Evolutionary conservation across 2,797 vertebrate species (phyloP).

Genomic region (Leuciscus waleckii): DNA sequence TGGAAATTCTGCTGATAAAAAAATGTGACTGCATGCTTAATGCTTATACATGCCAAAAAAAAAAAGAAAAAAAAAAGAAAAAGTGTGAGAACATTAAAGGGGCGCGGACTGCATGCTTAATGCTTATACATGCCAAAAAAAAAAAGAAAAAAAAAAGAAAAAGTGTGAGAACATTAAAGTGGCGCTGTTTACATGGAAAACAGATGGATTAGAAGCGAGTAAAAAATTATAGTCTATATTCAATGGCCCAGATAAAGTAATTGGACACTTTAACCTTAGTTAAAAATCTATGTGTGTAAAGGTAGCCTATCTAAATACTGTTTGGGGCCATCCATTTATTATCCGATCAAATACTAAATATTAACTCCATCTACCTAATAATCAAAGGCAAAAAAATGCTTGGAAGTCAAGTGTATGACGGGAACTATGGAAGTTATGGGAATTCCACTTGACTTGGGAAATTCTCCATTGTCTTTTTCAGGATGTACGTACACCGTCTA

Average conservation of each 20-base stretch:
- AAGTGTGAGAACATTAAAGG: background rate
- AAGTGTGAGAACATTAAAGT: background rate
- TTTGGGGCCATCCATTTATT: background rate
- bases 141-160: background rate
- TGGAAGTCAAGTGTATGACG: background rate
- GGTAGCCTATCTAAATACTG: background rate
- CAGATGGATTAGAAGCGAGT: background rate
- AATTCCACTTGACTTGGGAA: background rate
- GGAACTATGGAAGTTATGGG: background rate
- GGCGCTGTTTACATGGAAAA: background rate
- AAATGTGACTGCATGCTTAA: background rate
- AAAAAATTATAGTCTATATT: background rate
- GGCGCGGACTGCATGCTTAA: background rate
- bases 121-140: background rate
- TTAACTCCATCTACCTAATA: background rate
- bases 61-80: background rate
- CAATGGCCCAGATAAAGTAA: background rate
- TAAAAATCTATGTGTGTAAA: background rate
- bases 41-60: background rate
- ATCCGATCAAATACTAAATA: background rate
- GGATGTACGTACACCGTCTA: background rate
- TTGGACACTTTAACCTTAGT: background rate
- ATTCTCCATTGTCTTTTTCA: constrained; percentile 37
- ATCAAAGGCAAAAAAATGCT: background rate
- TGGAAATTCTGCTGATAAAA: background rate